Base-by-base conservation (phyloP, 2,888 invertebrate species). In the Synergus itoensis region DNA sequence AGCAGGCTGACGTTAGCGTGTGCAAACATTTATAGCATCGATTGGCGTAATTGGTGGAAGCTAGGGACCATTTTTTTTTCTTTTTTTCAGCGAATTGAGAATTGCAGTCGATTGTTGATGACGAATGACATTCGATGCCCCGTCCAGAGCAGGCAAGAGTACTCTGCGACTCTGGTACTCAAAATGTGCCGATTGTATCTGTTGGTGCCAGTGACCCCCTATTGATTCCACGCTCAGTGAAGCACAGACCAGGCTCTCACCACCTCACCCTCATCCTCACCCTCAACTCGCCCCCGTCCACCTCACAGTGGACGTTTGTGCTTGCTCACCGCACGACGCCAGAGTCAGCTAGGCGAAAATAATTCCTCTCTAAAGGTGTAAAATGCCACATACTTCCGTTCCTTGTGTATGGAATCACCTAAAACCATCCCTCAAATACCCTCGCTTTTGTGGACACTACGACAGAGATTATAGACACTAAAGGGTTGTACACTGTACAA, bases 131-230 rank as follows among this genome's bases (percentile, higher is more conserved):
- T 78, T 75, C 63, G 65, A 48, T 63, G 79, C 16, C 1, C 4
- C 65, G 60, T 78, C n/a, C 53, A 62, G 76, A 53, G 69, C 76
- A 53, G 28, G 78, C 14, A 53, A 53, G 43, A 9, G 45, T 77
- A 65, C 76, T 64, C 48, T 21, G 60, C 63, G n/a, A 40, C 76
- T 63, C 76, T 69, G 79, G 83, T 83, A 85, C 86, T 89, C 87
- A 86, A 91, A 90, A 90, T 91, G 89, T 90, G 88, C 89, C 89
- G 90, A 91, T 90, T 91, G 90, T 90, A 91, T 91, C 90, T 88
- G 88, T 89, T 89, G 90, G 88, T 91, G 91, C 90, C 90, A 91
- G 90, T 91, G 90, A 91, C 91, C 90, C 89, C 90, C 90, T 91
- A 91, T 91, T 90, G 91, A 91, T 91, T 91, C 90, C 88, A 90